Conservation (phyloP, 2,797 vertebrate species). For the Glossophaga mutica region DNA sequence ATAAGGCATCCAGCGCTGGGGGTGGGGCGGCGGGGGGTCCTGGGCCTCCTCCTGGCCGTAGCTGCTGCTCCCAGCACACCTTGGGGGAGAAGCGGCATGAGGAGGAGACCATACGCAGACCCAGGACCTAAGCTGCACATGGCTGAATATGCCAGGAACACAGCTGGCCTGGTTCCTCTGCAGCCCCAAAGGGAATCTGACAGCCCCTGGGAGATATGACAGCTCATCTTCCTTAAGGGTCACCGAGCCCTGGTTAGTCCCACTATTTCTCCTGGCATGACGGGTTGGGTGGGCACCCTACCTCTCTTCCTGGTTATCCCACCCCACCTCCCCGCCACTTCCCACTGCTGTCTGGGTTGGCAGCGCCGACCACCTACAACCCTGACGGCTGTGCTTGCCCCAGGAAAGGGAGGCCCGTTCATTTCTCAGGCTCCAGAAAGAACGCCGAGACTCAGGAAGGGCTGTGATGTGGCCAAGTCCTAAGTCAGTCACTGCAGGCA, state of each 20-base stretch:
- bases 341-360: not conserved
- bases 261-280: not conserved
- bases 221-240: not conserved
- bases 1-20: slow-evolving; percentile 89
- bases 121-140: not conserved
- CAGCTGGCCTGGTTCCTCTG: not conserved
- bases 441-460: not conserved
- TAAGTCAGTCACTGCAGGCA: not conserved
- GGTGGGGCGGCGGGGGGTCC: not conserved
- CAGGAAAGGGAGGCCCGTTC: not conserved
- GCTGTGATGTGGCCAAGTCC: not conserved
- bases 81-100: not conserved
- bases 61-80: slow-evolving; percentile 73
- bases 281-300: not conserved
- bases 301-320: not conserved
- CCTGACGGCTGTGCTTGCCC: not conserved
- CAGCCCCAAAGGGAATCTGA: not conserved
- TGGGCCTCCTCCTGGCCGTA: slow-evolving; percentile 53
- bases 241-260: not conserved
- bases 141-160: not conserved
- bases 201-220: not conserved
- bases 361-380: not conserved
- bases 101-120: not conserved
- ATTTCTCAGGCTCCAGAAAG: not conserved
- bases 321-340: not conserved